Percentiles rank a stretch among this genome's conserved stretches.
phyloP scores from a whole-genome alignment of 1,140 invertebrate species.

The Linepithema humile region DNA sequence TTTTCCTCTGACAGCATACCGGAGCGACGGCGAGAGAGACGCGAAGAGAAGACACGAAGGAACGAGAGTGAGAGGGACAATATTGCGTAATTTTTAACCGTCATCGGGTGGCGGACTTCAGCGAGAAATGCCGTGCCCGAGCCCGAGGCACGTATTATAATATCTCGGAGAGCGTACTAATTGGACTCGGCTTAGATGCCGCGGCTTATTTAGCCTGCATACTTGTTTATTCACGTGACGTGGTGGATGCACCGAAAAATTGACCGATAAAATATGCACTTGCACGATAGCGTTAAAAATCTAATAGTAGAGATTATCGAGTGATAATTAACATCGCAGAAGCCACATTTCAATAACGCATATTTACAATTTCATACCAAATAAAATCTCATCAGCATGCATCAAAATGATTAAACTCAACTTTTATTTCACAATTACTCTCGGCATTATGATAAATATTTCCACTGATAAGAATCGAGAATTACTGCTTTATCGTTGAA shows the following conservation, averaged over 20 bases:
- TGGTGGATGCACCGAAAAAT: background rate
- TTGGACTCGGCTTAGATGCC: background rate
- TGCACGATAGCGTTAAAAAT: background rate
- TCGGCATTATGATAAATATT: background rate
- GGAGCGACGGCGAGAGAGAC: constrained; percentile 20
- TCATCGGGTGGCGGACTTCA: constrained; percentile 29
- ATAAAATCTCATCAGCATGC: too few species aligned
- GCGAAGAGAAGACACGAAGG: constrained; percentile 32
- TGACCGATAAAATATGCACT: background rate
- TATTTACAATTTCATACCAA: too few species aligned
- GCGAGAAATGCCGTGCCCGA: background rate
- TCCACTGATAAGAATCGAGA: background rate
- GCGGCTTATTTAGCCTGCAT: background rate
- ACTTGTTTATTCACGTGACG: background rate
- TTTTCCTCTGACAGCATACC: constrained; percentile 27
- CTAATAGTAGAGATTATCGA: background rate
- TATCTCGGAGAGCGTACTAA: background rate
- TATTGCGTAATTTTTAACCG: constrained; percentile 76
- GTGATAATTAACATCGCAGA: background rate
- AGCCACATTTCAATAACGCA: background rate
- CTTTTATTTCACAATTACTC: background rate
- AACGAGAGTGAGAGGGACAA: constrained; percentile 51
- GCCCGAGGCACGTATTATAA: background rate
- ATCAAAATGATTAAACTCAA: background rate
- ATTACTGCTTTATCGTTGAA: background rate